Percentiles rank a stretch among this genome's conserved stretches.
Evolutionary conservation across 1,140 invertebrate genomes (phyloP).

Genomic region (Pissodes strobi): DNA sequence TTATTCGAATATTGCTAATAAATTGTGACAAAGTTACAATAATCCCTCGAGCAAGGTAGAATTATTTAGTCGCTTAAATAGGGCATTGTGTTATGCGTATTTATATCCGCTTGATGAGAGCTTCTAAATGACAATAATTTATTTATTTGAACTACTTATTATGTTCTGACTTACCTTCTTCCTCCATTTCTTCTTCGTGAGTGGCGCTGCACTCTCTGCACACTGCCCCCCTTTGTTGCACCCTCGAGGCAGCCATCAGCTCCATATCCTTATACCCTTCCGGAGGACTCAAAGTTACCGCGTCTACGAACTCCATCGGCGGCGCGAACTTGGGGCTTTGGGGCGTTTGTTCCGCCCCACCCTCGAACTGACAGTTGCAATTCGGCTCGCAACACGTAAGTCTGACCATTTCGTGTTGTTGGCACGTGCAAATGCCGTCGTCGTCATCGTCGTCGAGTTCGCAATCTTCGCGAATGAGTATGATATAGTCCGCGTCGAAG

Average conservation of each 20-base stretch:
- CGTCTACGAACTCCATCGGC: constrained; percentile 68
- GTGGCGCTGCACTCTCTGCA: constrained; percentile 53
- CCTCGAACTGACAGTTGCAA: constrained; percentile 59
- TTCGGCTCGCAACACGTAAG: constrained; percentile 65
- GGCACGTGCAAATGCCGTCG: constrained; percentile 68
- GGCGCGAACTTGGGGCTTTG: constrained; percentile 64
- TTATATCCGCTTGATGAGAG: no score
- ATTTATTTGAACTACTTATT: background rate
- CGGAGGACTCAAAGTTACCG: constrained; percentile 81
- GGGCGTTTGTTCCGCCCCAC: constrained; percentile 52
- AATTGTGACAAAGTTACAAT: no score
- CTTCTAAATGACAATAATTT: background rate
- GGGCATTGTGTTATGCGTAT: no score
- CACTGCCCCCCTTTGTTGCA: constrained; percentile 56
- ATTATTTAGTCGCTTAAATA: no score
- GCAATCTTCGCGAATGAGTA: constrained; percentile 81
- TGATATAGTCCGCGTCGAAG: constrained; percentile 86
- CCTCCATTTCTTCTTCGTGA: constrained; percentile 43
- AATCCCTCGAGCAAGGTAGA: no score
- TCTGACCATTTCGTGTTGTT: constrained; percentile 71
- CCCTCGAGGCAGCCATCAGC: constrained; percentile 60
- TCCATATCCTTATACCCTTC: constrained; percentile 80
- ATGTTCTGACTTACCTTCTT: constrained; percentile 40
- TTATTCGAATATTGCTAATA: no score
- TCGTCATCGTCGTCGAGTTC: constrained; percentile 76